Conservation (phyloP, 2,113 vertebrate genomes). For the Loxodonta africana region DNA sequence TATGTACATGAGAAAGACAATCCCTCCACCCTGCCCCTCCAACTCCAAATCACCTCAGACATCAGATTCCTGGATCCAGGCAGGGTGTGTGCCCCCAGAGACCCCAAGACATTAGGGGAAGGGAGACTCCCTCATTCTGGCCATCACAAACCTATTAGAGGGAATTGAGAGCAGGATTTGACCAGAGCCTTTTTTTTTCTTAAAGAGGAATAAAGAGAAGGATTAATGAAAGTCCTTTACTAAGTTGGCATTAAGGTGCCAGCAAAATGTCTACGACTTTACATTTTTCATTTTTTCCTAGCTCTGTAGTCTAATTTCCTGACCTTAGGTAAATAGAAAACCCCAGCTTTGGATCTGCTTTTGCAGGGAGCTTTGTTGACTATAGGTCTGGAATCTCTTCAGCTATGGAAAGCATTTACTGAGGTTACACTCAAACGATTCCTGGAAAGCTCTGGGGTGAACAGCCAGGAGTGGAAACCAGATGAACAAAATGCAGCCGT, state of each 20-base stretch:
- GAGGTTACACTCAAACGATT: conserved; percentile 59
- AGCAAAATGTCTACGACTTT: neutral
- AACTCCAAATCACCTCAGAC: too few species aligned
- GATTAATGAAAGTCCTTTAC: neutral
- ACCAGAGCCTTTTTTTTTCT: neutral
- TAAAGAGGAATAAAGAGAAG: neutral
- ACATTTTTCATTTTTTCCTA: neutral
- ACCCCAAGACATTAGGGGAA: rapidly evolving
- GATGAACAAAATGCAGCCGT: neutral
- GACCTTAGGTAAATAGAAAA: neutral
- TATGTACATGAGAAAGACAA: neutral
- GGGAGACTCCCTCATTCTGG: neutral
- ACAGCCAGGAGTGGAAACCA: neutral
- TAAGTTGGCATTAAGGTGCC: neutral
- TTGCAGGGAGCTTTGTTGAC: neutral
- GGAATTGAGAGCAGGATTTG: neutral
- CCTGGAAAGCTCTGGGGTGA: conserved; percentile 53
- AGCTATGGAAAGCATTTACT: conserved; percentile 52
- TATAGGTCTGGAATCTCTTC: conserved; percentile 45
- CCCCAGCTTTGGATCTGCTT: neutral
- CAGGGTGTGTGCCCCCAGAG: neutral
- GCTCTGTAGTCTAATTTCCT: neutral
- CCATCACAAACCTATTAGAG: neutral
- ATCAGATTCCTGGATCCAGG: neutral
- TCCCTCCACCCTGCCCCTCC: rapidly evolving